Conservation (phyloP, 2,113 vertebrate genomes). For the Pogona vitticeps region DNA sequence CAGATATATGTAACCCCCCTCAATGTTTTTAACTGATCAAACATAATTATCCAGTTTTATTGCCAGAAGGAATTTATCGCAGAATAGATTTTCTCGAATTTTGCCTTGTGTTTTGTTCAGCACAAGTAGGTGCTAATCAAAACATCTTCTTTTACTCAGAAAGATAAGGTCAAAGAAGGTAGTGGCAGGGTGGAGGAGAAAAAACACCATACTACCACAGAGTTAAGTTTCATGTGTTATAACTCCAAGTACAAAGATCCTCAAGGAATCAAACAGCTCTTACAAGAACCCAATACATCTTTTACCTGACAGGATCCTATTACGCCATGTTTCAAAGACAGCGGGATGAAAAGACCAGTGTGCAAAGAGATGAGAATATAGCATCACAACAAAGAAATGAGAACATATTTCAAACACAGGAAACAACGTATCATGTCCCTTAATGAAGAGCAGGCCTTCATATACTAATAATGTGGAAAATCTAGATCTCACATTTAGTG, state of each 20-base stretch:
- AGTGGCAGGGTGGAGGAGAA: background rate
- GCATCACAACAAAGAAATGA: background rate
- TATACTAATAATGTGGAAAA: slow-evolving; percentile 27
- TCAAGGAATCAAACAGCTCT: slow-evolving; percentile 3
- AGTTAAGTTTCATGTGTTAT: background rate
- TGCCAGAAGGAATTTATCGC: slow-evolving; percentile 52
- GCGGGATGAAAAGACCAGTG: background rate
- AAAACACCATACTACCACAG: background rate
- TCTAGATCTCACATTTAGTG: slow-evolving; percentile 34
- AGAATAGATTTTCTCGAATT: slow-evolving; percentile 14
- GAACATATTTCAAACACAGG: background rate
- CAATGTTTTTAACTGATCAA: background rate
- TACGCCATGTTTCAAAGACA: slow-evolving; percentile 24
- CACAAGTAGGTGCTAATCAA: slow-evolving; percentile 22
- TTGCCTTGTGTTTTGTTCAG: background rate
- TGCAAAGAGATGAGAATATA: slow-evolving; percentile 6
- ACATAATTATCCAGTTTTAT: slow-evolving; percentile 4
- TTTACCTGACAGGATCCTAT: background rate
- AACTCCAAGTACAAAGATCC: background rate
- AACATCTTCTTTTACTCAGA: background rate
- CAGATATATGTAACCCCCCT: background rate
- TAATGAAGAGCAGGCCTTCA: background rate
- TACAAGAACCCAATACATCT: background rate
- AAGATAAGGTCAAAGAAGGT: background rate
- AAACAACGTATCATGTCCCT: slow-evolving; percentile 18